Base-by-base conservation (phyloP, 2,113 vertebrate species). In the Alligator mississippiensis region DNA sequence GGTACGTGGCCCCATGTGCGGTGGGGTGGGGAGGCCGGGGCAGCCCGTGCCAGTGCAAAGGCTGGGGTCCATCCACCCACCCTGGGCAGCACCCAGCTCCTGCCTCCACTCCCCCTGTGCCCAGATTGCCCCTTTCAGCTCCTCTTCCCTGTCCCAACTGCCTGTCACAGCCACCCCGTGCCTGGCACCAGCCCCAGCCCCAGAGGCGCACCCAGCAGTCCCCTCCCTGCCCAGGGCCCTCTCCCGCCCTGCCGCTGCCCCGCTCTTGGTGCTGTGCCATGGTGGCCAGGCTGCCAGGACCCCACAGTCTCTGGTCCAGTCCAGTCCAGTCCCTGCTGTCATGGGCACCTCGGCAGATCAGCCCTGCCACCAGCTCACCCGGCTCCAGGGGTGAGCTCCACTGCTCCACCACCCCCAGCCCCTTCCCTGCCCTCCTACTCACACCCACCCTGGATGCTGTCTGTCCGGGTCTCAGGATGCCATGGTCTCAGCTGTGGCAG, bases 391-490 rank as follows among this genome's bases (percentile, higher is more conserved):
- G 34, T 34, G 34, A 4, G 34, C 34, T 4, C 34, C 34, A 34
- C 34, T 34, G 34, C 34, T 34, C 34, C 34, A 34, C 72, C 47
- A 34, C 38, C 34, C 60, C 34, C 72, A 74, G 72, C 38, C 34
- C 60, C 34, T 61, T 22, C 60, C 12, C 28, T 1, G n/a, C 30
- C 6, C 14, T 28, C 14, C 14, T 16, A 34, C 17, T 11, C 18
- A 54, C 59, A 25, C 34, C 18, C 66, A 22, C 62, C 3, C 4
- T 28, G 58, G n/a, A 2, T 14, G n/a, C 18, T 60, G n/a, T 14
- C 3, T 3, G 0, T 6, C 1, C 5, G 0, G 0, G 13, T 4
- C 11, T 17, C 4, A 4, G 34, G 34, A 34, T 34, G 34, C 34
- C 34, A 34, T 4, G 34, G 34, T 34, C 34, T 34, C 34, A 34